Conservation (phyloP, 2,113 vertebrate species). For the Rana temporaria region DNA sequence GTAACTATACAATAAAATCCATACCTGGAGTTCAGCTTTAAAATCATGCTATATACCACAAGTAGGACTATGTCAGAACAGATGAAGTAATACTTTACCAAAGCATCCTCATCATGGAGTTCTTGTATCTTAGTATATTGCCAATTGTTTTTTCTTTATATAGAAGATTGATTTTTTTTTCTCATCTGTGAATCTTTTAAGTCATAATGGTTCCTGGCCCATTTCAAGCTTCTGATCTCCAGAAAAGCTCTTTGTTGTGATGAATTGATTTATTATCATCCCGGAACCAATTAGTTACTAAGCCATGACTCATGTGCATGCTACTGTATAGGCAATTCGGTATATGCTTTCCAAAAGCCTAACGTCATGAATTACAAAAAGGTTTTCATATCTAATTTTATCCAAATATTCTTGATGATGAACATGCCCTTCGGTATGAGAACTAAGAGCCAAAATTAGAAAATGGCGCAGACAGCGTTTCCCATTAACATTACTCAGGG, state of each 20-base stretch:
- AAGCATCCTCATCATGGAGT: neutral
- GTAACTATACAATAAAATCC: too few species aligned
- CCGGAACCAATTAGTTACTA: conserved; percentile 34
- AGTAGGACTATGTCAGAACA: neutral
- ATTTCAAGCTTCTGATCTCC: conserved; percentile 15
- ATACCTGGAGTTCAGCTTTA: too few species aligned
- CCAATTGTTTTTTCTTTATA: neutral
- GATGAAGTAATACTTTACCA: neutral
- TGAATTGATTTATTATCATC: conserved; percentile 28
- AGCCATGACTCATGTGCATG: neutral
- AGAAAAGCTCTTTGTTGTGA: neutral
- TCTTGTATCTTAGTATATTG: too few species aligned
- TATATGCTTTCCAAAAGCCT: neutral
- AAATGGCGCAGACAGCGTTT: neutral
- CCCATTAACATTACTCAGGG: conserved; percentile 24
- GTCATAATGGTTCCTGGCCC: conserved; percentile 26
- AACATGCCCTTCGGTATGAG: conserved; percentile 1
- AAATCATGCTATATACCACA: too few species aligned
- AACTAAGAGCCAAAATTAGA: conserved; percentile 20
- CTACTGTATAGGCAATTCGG: neutral
- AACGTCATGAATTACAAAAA: neutral
- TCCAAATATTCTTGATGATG: conserved; percentile 18
- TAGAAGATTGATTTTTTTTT: conserved; percentile 21
- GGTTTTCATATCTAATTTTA: neutral
- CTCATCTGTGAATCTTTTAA: conserved; percentile 13